These are phyloP conservation scores for Cyprinodon diabolis DNA, from an alignment of 2,797 vertebrate species.

Conservation along the genomic window DNA sequence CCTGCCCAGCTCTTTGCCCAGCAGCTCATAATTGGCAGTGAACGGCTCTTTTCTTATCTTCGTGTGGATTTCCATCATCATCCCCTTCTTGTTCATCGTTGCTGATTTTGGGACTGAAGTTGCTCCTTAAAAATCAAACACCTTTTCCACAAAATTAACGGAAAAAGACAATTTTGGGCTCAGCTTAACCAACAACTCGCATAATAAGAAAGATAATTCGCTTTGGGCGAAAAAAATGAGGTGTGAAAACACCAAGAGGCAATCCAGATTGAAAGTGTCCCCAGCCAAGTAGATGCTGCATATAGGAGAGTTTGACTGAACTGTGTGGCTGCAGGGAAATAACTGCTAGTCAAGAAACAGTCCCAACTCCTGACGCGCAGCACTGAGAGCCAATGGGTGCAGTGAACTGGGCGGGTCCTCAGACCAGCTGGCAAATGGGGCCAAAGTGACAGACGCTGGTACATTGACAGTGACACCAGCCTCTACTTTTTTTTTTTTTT, in stretches of 20 bases:
- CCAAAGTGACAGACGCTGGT: constrained; percentile 7
- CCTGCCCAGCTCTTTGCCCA: constrained; percentile 83
- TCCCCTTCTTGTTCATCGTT: constrained; percentile 81
- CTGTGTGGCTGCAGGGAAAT: constrained; percentile 57
- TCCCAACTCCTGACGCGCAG: constrained; percentile 35
- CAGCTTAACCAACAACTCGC: constrained; percentile 45
- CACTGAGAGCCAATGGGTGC: constrained; percentile 52
- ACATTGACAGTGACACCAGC: constrained; percentile 8
- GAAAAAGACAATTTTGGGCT: constrained; percentile 2
- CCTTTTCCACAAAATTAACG: constrained; percentile 9
- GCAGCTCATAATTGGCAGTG: constrained; percentile 76
- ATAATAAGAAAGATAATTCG: constrained; percentile 35
- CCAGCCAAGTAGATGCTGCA: constrained; percentile 15
- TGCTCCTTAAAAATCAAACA: constrained; percentile 12
- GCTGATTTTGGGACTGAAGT: constrained; percentile 60
- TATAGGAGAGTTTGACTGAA: constrained; percentile 15
- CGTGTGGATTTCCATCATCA: constrained; percentile 80
- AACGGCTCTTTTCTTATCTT: constrained; percentile 80
- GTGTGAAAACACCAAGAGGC: constrained; percentile 16
- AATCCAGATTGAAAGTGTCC: constrained; percentile 51
- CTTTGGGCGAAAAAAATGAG: neutral
- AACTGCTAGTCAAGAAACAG: constrained; percentile 40
- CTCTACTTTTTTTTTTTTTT: neutral
- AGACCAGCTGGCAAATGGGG: constrained; percentile 33
- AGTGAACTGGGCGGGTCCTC: constrained; percentile 7